A percentile compares a stretch with the other conserved stretches of the same genome.
Evolutionary conservation across 2,797 vertebrate species (phyloP).

Genomic region (Tokudaia muenninki): DNA sequence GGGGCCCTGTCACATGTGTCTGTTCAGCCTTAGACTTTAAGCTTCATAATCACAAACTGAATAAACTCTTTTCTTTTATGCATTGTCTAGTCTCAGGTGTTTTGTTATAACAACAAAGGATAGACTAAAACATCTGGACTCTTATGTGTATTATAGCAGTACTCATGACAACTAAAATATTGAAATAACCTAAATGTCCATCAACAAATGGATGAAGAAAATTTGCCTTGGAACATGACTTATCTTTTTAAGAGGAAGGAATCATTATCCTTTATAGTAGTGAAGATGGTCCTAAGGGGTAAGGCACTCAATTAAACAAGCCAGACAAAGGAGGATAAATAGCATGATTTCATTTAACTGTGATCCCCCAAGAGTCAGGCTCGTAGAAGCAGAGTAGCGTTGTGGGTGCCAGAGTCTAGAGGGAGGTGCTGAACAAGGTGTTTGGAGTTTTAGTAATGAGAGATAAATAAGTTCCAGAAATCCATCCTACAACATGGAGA

Average conservation of each 20-base stretch:
- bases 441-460: background rate
- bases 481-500: background rate
- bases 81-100: background rate
- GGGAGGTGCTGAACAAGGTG: background rate
- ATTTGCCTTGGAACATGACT: background rate
- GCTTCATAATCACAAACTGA: background rate
- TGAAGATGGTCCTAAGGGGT: background rate
- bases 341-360: background rate
- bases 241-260: background rate
- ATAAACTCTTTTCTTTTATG: background rate
- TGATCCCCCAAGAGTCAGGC: background rate
- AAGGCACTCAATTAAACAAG: background rate
- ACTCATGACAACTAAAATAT: background rate
- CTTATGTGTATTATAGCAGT: background rate
- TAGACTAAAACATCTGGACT: background rate
- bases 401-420: background rate
- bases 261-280: background rate
- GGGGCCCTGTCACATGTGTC: background rate
- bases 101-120: background rate
- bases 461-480: background rate
- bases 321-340: background rate
- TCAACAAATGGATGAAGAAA: background rate
- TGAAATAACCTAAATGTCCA: background rate
- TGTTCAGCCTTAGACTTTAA: background rate
- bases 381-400: too few relatives aligned